Evolutionary conservation across 1,140 invertebrate species (phyloP).

Genomic region (Periplaneta americana): DNA sequence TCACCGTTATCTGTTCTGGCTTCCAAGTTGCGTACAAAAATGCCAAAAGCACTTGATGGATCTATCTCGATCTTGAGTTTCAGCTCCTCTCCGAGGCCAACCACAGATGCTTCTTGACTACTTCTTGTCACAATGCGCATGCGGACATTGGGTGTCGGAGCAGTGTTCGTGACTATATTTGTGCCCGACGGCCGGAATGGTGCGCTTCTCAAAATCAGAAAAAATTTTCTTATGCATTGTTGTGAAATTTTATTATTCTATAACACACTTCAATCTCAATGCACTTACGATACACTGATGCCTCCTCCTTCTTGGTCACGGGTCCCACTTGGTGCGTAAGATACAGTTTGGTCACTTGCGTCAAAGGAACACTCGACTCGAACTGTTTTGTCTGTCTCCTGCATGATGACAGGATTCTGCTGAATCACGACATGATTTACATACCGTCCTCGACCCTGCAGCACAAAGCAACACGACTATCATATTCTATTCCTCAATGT

Average conservation of each 20-base stretch:
- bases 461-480: background rate
- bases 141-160: constrained; percentile 43
- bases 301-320: constrained; percentile 32
- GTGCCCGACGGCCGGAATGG: constrained; percentile 33
- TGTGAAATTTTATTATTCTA: background rate
- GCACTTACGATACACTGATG: constrained; percentile 40
- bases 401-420: constrained; percentile 47
- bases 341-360: constrained; percentile 43
- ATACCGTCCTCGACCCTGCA: constrained; percentile 38
- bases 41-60: constrained; percentile 40
- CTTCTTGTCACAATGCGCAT: constrained; percentile 41
- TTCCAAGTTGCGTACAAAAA: constrained; percentile 46
- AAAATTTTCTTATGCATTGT: background rate
- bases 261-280: background rate
- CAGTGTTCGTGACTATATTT: constrained; percentile 45
- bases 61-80: constrained; percentile 44
- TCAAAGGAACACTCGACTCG: constrained; percentile 47
- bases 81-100: constrained; percentile 44
- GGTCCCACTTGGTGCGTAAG: constrained; percentile 32
- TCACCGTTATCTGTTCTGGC: constrained; percentile 46
- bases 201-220: constrained; percentile 24
- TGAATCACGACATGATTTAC: constrained; percentile 47
- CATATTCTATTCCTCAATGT: background rate
- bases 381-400: constrained; percentile 44
- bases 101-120: constrained; percentile 41